phyloP scores from a whole-genome alignment of 2,113 vertebrate genomes.

The Anolis sagrei region DNA sequence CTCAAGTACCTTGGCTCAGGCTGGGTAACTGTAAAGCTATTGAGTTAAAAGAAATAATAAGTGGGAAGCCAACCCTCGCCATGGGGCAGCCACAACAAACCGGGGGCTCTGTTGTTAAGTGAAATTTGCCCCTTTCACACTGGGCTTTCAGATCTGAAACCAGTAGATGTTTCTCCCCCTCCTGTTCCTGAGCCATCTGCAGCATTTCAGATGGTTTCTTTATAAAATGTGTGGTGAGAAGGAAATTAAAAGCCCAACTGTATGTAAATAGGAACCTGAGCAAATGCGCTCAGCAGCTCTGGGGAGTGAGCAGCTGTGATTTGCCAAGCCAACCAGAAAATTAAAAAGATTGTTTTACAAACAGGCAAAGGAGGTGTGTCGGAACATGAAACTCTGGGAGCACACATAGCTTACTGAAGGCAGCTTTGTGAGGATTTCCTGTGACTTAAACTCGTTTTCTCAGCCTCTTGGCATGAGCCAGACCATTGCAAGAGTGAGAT shows the following conservation, averaged over 20 bases:
- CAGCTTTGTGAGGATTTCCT: neutral
- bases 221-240: fast-evolving
- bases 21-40: conserved; percentile 12
- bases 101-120: fast-evolving
- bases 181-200: neutral
- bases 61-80: fast-evolving
- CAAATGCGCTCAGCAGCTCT: conserved; percentile 35
- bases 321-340: conserved; percentile 66
- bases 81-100: fast-evolving
- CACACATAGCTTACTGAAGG: conserved; percentile 20
- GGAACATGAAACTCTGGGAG: conserved; percentile 4
- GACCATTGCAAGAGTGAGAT: conserved; percentile 10
- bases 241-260: neutral
- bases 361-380: neutral
- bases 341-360: conserved; percentile 46
- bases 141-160: neutral
- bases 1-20: conserved; percentile 20
- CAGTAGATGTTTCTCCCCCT: neutral
- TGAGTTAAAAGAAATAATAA: conserved; percentile 14
- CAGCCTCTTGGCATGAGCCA: conserved; percentile 16
- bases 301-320: conserved; percentile 56
- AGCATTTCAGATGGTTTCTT: neutral
- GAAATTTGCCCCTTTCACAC: fast-evolving
- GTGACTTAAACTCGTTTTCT: conserved; percentile 21
- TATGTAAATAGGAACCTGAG: conserved; percentile 14